Conservation (phyloP, 2,888 invertebrate genomes). For the Drosophila kambysellisi region DNA sequence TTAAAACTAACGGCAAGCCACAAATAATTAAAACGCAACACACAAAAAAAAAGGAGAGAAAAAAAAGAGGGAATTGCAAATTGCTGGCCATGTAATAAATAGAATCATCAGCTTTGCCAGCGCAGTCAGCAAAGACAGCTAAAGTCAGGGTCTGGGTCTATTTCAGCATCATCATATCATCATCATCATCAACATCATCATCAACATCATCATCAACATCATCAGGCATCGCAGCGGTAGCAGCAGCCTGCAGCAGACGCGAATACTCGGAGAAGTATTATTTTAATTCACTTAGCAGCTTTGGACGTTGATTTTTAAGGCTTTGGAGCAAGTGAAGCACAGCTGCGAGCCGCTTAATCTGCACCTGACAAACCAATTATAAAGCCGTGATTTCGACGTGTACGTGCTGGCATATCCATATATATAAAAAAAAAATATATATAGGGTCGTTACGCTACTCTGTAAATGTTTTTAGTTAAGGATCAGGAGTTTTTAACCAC, state of each 20-base stretch:
- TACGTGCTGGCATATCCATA: conserved; percentile 40
- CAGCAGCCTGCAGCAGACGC: conserved; percentile 11
- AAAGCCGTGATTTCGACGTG: conserved; percentile 62
- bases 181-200: conserved; percentile 27
- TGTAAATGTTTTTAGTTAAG: background rate
- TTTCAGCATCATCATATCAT: conserved; percentile 32
- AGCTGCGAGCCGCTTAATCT: conserved; percentile 56
- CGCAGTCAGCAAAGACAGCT: conserved; percentile 37
- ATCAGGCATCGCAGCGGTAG: conserved; percentile 2
- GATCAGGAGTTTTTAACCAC: conserved; percentile 1
- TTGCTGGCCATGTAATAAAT: conserved; percentile 74
- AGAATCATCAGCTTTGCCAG: conserved; percentile 66
- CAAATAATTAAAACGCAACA: conserved; percentile 73
- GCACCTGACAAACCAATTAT: conserved; percentile 73
- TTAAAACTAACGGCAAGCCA: conserved; percentile 76
- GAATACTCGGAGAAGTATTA: conserved; percentile 52
- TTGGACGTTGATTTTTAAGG: conserved; percentile 50
- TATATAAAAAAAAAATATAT: background rate
- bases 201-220: conserved; percentile 28
- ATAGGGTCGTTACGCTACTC: background rate
- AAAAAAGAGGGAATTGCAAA: conserved; percentile 62
- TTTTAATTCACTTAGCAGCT: conserved; percentile 74
- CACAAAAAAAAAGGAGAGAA: conserved; percentile 19
- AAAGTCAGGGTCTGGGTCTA: conserved; percentile 51
- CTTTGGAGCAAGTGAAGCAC: conserved; percentile 35